Base-by-base conservation (phyloP, 2,797 vertebrate species). In the Lithobates pipiens region DNA sequence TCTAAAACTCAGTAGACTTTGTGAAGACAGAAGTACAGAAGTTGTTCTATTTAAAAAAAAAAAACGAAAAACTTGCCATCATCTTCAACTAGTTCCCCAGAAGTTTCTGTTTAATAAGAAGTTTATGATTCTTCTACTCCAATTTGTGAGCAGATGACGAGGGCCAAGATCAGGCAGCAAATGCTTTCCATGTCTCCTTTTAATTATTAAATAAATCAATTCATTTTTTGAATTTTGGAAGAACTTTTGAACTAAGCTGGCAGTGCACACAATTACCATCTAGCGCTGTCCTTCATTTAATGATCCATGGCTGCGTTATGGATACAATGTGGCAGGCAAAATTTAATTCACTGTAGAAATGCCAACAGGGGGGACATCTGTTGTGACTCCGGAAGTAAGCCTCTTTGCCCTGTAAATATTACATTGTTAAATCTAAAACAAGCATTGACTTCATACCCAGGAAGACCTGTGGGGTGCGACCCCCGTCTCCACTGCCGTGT, bases 151-250 rank as follows among this genome's bases (percentile, higher is more conserved):
- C 2, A 18, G 8, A 72, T 72, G 36, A 5, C 7, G 21, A 16
- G 70, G 70, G 32, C 15, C 65, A 29, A 73, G 71, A 44, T 73
- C 71, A 44, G 39, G 13, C 36, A 23, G 23, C 36, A 73, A 42
- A 73, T 25, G 39, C 25, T n/a, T n/a, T 25, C 11, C 10, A 16
- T n/a, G 71, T 44, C 36, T 73, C 36, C 23, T 44, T n/a, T 44
- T 73, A 42, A 73, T 73, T 73, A 73, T 44, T 73, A 42, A 73
- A 44, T 44, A 44, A n/a, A 73, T 44, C 36, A 73, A 73, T n/a
- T n/a, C 36, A 13, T 25, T 4, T 36, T 25, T 44, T 73, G 71
- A 36, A 73, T 11, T 23, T 73, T 25, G 36, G 7, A 23, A 25
- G 21, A 42, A 73, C 71, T 25, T 44, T 73, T 73, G 36, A 44